A percentile compares a stretch with the other conserved stretches of the same genome.
These are phyloP conservation scores for Gobius niger DNA, from an alignment of 2,113 vertebrate genomes.

Conservation along the genomic window DNA sequence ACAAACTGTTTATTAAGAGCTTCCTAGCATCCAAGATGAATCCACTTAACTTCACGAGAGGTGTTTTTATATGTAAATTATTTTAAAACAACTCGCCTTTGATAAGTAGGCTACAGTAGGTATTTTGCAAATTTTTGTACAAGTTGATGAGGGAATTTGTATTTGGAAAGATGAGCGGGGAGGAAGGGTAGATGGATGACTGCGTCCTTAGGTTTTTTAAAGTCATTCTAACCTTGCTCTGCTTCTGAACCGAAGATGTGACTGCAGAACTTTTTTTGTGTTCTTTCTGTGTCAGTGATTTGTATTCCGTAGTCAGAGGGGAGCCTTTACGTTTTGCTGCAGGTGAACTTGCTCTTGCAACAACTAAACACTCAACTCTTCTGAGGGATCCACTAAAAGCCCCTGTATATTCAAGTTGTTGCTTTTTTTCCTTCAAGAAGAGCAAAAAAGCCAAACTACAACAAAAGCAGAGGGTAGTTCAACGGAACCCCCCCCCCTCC, in stretches of 20 bases:
- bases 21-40: conserved; percentile 61
- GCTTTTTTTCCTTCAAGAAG: not conserved
- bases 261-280: conserved; percentile 42
- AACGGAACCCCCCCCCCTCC: conserved; percentile 67
- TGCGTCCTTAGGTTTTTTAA: conserved; percentile 28
- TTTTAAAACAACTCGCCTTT: conserved; percentile 38
- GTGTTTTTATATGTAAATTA: conserved; percentile 69
- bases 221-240: conserved; percentile 35
- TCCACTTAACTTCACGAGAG: conserved; percentile 57
- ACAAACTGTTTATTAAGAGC: conserved; percentile 62
- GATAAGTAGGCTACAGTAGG: conserved; percentile 48
- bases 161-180: conserved; percentile 57
- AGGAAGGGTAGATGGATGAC: conserved; percentile 55
- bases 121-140: conserved; percentile 50
- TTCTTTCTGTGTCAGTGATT: conserved; percentile 36
- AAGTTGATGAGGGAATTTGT: conserved; percentile 52
- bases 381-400: conserved; percentile 47
- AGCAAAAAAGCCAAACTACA: conserved; percentile 42
- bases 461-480: conserved; percentile 40
- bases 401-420: conserved; percentile 46
- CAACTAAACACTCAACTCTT: conserved; percentile 66
- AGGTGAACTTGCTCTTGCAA: conserved; percentile 59
- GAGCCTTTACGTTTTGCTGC: conserved; percentile 43
- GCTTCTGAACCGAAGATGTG: conserved; percentile 54
- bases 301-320: conserved; percentile 38